Evolutionary conservation across 2,888 invertebrate genomes (phyloP), one percentile per base, ranked within the genome.

Genomic region (Nemurella pictetii): DNA sequence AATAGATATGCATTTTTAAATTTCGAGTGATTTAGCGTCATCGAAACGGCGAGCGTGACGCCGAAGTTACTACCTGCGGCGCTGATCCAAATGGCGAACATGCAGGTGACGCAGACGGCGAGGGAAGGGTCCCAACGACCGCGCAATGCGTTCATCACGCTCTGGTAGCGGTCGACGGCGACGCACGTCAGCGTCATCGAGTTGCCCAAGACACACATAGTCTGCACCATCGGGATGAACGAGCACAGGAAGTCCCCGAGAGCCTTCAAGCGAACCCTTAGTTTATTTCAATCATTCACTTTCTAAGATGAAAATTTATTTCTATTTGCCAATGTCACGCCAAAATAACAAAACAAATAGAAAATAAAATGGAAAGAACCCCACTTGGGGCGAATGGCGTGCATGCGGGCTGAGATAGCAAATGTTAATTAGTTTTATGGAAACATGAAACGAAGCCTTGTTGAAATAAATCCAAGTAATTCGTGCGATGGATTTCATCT

Each of bases 91-190:
- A 92, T 88, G 26, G 88, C 81, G 0, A 88, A 83, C 80, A 90
- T 88, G 81, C 89, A 88, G 0, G 89, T 29, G 15, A 89, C 75
- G 87, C 92, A 91, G 80, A 88, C 89, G 29, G 87, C 86, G 7
- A 88, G 87, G 78, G 88, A 88, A 0, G 92, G 92, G 87, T 92
- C 90, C 92, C 92, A 93, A 86, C 89, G 88, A 81, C 88, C 89
- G 77, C 89, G 89, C n/a, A 90, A 88, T 0, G 90, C 90, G 74
- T 90, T 89, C 83, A 91, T 90, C 85, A 92, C 90, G 74, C 91
- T 92, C 88, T 90, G 89, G 87, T 93, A 93, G 83, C 93, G 90
- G 88, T 93, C 93, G 83, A 93, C 86, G 0, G 93, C 93, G 27
- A 93, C 92, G 25, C 91, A 90, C 15, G 92, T 90, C 26, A 93